phyloP scores from a whole-genome alignment of 2,888 invertebrate genomes.

The Schizotus pectinicornis region DNA sequence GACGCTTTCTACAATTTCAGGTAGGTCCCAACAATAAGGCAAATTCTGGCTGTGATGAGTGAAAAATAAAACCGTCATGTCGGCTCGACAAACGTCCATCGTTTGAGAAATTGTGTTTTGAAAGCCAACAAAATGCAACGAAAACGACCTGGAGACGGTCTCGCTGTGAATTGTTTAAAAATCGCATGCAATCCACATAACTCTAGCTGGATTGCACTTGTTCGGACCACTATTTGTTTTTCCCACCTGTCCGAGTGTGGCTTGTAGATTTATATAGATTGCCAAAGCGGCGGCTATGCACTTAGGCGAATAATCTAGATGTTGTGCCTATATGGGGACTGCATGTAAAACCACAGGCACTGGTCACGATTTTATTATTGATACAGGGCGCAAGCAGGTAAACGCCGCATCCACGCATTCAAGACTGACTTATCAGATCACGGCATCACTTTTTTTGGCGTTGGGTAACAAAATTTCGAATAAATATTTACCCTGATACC shows the following conservation, averaged over 20 bases:
- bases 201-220: conserved; percentile 21
- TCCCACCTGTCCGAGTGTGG: conserved; percentile 35
- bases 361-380: conserved; percentile 39
- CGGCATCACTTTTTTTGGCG: too few relatives aligned
- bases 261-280: conserved; percentile 40
- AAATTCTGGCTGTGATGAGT: conserved; percentile 4
- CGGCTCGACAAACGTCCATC: conserved; percentile 5
- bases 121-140: conserved; percentile 6
- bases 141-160: conserved; percentile 11
- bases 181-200: conserved; percentile 23
- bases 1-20: not conserved
- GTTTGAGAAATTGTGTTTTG: conserved; percentile 2
- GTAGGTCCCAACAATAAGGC: not conserved
- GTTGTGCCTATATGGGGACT: conserved; percentile 29
- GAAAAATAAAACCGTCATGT: conserved; percentile 11
- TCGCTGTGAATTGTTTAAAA: conserved; percentile 16
- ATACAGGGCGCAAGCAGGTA: conserved; percentile 20
- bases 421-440: too few relatives aligned
- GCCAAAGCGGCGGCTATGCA: conserved; percentile 39
- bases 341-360: conserved; percentile 29
- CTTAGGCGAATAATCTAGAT: conserved; percentile 42
- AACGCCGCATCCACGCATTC: conserved; percentile 25
- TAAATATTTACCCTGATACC: too few relatives aligned
- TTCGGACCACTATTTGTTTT: conserved; percentile 36
- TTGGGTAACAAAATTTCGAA: too few relatives aligned